Percentiles rank a stretch among this genome's conserved stretches.
Conservation (phyloP, 2,113 vertebrate species). For the Tympanuchus pallidicinctus region DNA sequence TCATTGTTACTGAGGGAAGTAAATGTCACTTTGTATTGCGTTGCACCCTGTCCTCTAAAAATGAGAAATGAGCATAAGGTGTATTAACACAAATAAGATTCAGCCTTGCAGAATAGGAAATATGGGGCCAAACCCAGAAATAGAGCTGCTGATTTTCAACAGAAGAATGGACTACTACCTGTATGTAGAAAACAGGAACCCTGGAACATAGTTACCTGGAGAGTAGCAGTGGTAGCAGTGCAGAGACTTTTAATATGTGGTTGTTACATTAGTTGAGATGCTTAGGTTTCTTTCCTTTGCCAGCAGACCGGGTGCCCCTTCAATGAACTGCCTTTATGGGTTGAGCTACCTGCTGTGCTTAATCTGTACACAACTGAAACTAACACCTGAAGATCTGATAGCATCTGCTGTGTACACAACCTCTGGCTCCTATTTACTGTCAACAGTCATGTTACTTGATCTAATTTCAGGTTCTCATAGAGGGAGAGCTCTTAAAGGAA, state of each 20-base stretch:
- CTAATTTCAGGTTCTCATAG: neutral
- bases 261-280: neutral
- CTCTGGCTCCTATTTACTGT: conserved; percentile 26
- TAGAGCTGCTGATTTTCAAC: neutral
- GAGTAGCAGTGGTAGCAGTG: neutral
- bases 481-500: conserved; percentile 1
- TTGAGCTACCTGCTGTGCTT: neutral
- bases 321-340: neutral
- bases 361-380: neutral
- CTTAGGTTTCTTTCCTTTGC: neutral
- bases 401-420: neutral
- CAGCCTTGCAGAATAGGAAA: neutral
- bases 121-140: neutral
- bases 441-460: conserved; percentile 23
- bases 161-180: neutral
- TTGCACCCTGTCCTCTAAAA: neutral
- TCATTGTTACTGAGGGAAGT: neutral
- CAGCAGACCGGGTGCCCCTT: neutral
- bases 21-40: neutral
- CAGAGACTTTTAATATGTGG: neutral
- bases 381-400: conserved; percentile 32
- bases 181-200: neutral
- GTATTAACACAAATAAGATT: neutral
- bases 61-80: rapidly evolving
- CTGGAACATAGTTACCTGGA: rapidly evolving